Evolutionary conservation across 2,113 vertebrate species (phyloP).

Genomic region (Pteronura brasiliensis): DNA sequence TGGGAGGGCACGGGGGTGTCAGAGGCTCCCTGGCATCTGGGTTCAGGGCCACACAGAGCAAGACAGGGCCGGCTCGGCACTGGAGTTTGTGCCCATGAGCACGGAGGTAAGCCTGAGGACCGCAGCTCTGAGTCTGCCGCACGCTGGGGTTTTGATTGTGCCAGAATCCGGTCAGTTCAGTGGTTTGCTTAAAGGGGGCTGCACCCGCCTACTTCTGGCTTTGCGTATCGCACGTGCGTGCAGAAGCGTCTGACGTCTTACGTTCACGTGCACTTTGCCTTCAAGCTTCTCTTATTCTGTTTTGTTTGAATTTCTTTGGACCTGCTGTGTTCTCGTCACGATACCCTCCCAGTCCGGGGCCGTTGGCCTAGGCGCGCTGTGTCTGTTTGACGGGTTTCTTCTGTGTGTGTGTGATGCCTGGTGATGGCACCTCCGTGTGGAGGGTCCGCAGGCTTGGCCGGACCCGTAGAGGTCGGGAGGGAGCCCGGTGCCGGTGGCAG

Average conservation of each 20-base stretch:
- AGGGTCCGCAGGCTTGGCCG: neutral
- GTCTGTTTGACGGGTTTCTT: neutral
- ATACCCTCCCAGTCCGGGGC: neutral
- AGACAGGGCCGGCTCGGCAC: accelerated
- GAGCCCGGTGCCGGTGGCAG: neutral
- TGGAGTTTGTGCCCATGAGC: neutral
- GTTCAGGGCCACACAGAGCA: neutral
- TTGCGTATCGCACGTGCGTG: neutral
- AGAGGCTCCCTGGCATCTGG: neutral
- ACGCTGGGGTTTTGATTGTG: neutral
- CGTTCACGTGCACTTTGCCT: accelerated
- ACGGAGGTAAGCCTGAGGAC: accelerated
- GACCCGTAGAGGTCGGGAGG: accelerated
- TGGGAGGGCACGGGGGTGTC: neutral
- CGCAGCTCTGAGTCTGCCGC: neutral
- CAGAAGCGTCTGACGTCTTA: neutral
- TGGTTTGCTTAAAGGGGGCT: neutral
- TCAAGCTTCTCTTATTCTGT: accelerated
- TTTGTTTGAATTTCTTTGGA: neutral
- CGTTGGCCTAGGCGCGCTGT: accelerated
- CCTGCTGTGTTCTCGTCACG: accelerated
- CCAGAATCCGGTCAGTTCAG: accelerated
- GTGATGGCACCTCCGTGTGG: accelerated
- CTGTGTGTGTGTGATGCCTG: neutral
- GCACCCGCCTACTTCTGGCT: accelerated